phyloP scores from a whole-genome alignment of 2,797 vertebrate genomes.

The Channa striata region DNA sequence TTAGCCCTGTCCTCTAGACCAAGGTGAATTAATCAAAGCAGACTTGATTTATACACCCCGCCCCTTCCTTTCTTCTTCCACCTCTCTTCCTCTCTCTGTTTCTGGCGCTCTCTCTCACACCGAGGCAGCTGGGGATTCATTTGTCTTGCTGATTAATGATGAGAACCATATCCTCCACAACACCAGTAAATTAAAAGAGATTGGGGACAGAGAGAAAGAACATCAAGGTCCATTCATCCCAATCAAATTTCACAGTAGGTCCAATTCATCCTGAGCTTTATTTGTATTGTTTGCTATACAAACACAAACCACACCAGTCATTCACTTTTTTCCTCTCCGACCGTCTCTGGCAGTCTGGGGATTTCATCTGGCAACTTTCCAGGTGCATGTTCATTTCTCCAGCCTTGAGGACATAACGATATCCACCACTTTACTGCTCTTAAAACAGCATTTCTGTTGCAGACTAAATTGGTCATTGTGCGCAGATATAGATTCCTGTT shows the following conservation, averaged over 20 bases:
- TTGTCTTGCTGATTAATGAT: constrained; percentile 86
- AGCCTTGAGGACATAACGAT: constrained; percentile 48
- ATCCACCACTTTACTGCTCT: constrained; percentile 18
- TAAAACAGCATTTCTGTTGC: constrained; percentile 43
- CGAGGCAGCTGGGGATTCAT: constrained; percentile 77
- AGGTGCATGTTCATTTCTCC: constrained; percentile 48
- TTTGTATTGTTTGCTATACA: constrained; percentile 71
- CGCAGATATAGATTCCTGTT: constrained; percentile 16
- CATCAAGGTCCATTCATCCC: constrained; percentile 84
- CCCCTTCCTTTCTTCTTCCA: constrained; percentile 54
- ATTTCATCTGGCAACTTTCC: constrained; percentile 59
- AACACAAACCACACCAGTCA: constrained; percentile 58
- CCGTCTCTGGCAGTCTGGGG: constrained; percentile 49
- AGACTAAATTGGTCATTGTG: constrained; percentile 40
- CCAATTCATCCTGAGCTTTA: constrained; percentile 74
- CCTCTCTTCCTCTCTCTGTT: constrained; percentile 35
- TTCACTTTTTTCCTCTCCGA: constrained; percentile 59
- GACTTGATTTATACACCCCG: constrained; percentile 78
- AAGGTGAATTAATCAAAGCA: constrained; percentile 84
- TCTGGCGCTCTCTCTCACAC: constrained; percentile 58
- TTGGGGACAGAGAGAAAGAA: constrained; percentile 80
- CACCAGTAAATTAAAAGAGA: constrained; percentile 84
- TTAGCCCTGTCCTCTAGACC: constrained; percentile 80
- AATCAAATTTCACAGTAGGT: constrained; percentile 75
- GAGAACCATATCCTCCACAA: constrained; percentile 83